Evolutionary conservation across 1,140 invertebrate species (phyloP), one percentile per base, ranked within the genome.

Genomic region (Panulirus ornatus): DNA sequence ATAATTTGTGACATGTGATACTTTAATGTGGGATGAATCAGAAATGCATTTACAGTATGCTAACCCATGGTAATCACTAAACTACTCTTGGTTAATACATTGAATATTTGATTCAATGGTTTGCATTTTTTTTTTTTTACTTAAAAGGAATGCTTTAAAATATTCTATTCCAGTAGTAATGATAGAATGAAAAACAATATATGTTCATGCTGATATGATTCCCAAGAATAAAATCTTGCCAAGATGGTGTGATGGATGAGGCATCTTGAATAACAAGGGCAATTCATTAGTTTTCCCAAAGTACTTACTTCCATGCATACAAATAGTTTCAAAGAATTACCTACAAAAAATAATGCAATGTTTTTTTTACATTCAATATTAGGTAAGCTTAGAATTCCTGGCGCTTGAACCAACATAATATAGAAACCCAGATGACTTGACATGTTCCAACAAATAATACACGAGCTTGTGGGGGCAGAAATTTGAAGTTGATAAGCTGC

Each of bases 401-500:
- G 30, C 96, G 93, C 93, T 97, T 97, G 73, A 96, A 95, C 92
- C 96, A 96, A 92, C 96, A 97, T 0, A 97, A 93, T 89, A 97
- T 96, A 92, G 97, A 97, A 30, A 96, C 96, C 96, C 96, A 97
- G 38, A 96, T 94, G 88, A 97, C 96, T 14, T 96, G 95, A 47
- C 95, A 96, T 0, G 95, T 93, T 16, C 96, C 96, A 36, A 97
- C 96, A 92, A 96, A 97, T 0, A 96, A 95, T 0, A 97, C 96
- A 16, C 97, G 94, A 66, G 96, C 95, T 76, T 95, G 93, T 2
- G 96, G 94, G 0, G 96, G 96, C 42, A 97, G 93, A 84, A 96
- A 93, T 30, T 95, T 93, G 93, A 97, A 97, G 93, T 97, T 97
- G 16, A 97, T 93, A 0, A 95, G 95, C 94, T 97, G 96, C 1